phyloP scores from a whole-genome alignment of 2,113 vertebrate genomes.

The Ascaphus truei region DNA sequence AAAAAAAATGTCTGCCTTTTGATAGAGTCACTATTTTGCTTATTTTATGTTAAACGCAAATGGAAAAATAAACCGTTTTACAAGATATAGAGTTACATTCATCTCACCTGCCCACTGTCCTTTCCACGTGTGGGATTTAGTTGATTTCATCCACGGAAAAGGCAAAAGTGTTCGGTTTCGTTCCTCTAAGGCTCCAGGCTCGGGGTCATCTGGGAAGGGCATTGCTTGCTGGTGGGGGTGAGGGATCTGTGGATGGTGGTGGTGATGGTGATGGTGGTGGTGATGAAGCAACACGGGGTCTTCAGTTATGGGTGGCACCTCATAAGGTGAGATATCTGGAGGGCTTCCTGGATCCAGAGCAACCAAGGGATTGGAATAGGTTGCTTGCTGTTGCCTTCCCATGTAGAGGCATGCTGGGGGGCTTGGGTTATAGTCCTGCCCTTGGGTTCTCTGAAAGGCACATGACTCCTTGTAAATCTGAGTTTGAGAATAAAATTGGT shows the following conservation, averaged over 20 bases:
- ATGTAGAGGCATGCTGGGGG: constrained; percentile 93
- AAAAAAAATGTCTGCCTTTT: no score
- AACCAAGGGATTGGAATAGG: constrained; percentile 57
- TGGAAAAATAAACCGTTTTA: no score
- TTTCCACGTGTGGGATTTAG: constrained; percentile 93
- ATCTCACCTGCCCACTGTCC: constrained; percentile 90
- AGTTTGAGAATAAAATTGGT: constrained; percentile 78
- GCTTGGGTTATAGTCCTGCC: constrained; percentile 76
- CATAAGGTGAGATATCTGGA: constrained; percentile 78
- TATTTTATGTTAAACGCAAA: no score
- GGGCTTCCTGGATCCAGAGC: constrained; percentile 72
- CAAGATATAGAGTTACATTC: no score
- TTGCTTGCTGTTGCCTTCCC: constrained; percentile 74
- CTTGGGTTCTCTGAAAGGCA: constrained; percentile 76
- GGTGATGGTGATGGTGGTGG: constrained; percentile 62
- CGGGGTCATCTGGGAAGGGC: constrained; percentile 68
- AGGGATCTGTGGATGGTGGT: constrained; percentile 62
- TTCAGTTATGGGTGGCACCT: constrained; percentile 75
- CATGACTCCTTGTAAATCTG: constrained; percentile 92
- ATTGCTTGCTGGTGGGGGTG: constrained; percentile 61
- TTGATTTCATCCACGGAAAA: constrained; percentile 98
- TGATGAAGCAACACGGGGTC: constrained; percentile 72
- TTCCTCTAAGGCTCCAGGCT: constrained; percentile 65
- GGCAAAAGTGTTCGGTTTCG: constrained; percentile 75
- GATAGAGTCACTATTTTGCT: no score